Evolutionary conservation across 2,888 invertebrate genomes (phyloP).

Genomic region (Hypena proboscidalis): DNA sequence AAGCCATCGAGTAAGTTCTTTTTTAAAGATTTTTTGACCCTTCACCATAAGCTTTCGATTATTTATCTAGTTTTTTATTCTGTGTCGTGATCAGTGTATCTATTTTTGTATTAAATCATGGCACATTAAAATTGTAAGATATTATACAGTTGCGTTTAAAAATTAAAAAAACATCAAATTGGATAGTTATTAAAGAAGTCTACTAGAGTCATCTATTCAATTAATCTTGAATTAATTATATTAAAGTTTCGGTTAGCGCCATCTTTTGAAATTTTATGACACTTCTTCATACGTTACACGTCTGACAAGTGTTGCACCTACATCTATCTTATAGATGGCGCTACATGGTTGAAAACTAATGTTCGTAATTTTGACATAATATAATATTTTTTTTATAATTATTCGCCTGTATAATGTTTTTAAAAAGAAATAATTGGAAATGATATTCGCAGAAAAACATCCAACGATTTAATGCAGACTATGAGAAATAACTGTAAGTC

Average conservation of each 20-base stretch:
- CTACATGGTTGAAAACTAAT: no score
- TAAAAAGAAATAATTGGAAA: constrained; percentile 39
- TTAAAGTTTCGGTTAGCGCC: no score
- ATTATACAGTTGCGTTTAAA: constrained; percentile 48
- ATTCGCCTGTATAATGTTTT: constrained; percentile 32
- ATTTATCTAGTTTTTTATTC: constrained; percentile 30
- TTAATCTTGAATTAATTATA: no score
- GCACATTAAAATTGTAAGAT: constrained; percentile 74
- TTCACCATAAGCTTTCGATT: constrained; percentile 31
- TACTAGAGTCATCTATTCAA: no score
- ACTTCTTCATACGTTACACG: no score
- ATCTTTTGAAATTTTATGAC: no score
- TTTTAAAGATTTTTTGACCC: constrained; percentile 13
- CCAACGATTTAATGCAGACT: constrained; percentile 82
- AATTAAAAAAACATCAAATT: background rate
- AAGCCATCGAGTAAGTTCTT: constrained; percentile 88
- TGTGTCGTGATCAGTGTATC: constrained; percentile 54
- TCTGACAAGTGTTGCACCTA: no score
- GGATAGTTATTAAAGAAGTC: no score
- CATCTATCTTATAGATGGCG: no score
- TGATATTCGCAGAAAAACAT: constrained; percentile 80
- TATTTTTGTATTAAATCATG: constrained; percentile 61
- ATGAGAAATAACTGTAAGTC: constrained; percentile 80
- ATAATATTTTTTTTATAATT: no score
- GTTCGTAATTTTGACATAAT: no score